These are phyloP conservation scores for Eunapius fragilis DNA, from an alignment of 37 sponge, comb jelly and placozoan species.

Conservation along the genomic window DNA sequence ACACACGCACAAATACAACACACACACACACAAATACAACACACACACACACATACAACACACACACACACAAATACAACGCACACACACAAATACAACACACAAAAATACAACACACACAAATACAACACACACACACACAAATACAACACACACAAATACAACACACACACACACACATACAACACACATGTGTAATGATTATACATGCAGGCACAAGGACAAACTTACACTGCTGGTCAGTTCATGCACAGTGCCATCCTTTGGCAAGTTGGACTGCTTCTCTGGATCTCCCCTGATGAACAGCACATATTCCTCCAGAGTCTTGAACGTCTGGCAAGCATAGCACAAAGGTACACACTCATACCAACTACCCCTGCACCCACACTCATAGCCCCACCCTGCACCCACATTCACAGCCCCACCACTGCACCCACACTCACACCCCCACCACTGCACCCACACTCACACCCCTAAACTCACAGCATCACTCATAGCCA, in stretches of 20 bases:
- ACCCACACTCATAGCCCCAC: not conserved
- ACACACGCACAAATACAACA: constrained; percentile 41
- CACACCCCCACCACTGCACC: too few relatives aligned
- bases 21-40: constrained; percentile 42
- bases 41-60: not conserved
- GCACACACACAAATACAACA: not conserved
- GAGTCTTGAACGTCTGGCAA: constrained; percentile 13
- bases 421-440: not conserved
- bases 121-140: not conserved
- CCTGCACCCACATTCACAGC: not conserved
- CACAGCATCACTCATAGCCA: too few relatives aligned
- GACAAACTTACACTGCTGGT: constrained; percentile 82
- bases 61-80: not conserved
- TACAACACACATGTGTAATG: too few relatives aligned
- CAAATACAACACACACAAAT: constrained; percentile 38
- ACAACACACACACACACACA: not conserved
- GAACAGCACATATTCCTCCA: constrained; percentile 44
- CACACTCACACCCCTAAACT: not conserved
- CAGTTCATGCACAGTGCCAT: constrained; percentile 95
- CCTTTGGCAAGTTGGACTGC: constrained; percentile 83
- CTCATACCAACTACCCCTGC: not conserved
- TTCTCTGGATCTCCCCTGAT: constrained; percentile 83
- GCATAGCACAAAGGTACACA: not conserved
- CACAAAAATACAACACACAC: constrained; percentile 15
- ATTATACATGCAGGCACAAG: not conserved